A percentile compares a stretch with the other conserved stretches of the same genome.
These are phyloP conservation scores for Heloderma charlesbogerti DNA, from an alignment of 2,113 vertebrate species.

Conservation along the genomic window DNA sequence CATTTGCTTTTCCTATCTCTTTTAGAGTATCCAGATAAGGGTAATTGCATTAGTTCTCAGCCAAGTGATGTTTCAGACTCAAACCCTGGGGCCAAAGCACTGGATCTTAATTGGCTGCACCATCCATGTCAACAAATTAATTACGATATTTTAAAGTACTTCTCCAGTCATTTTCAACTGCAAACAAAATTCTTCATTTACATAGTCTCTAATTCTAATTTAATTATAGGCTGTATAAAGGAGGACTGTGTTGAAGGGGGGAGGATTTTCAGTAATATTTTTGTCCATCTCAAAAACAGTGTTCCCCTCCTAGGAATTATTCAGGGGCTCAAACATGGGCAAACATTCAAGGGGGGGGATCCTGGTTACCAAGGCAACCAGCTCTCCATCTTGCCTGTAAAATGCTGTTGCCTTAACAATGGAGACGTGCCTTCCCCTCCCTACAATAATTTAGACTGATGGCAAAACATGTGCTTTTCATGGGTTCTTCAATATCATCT, in stretches of 20 bases:
- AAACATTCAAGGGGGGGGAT: background rate
- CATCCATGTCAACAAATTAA: slow-evolving; percentile 62
- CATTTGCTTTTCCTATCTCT: slow-evolving; percentile 61
- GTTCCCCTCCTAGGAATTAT: background rate
- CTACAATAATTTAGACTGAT: background rate
- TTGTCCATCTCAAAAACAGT: background rate
- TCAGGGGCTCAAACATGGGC: background rate
- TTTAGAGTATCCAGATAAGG: slow-evolving; percentile 67
- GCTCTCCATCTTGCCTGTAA: background rate
- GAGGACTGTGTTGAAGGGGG: background rate
- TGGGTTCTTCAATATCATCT: background rate
- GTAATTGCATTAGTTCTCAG: slow-evolving; percentile 73
- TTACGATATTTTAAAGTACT: slow-evolving; percentile 64
- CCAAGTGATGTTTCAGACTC: slow-evolving; percentile 62
- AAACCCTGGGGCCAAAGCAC: slow-evolving; percentile 52
- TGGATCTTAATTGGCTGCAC: slow-evolving; percentile 50
- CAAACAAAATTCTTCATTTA: slow-evolving; percentile 35
- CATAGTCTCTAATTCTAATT: slow-evolving; percentile 30
- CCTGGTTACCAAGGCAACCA: background rate
- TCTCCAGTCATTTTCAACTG: slow-evolving; percentile 54
- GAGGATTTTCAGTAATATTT: background rate
- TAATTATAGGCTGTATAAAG: slow-evolving; percentile 23
- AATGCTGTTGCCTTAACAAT: background rate
- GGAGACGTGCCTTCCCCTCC: too few species aligned
- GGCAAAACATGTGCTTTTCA: background rate